Percentiles rank a stretch among this genome's conserved stretches.
Conservation (phyloP, 2,797 vertebrate species). For the Protosalanx chinensis region DNA sequence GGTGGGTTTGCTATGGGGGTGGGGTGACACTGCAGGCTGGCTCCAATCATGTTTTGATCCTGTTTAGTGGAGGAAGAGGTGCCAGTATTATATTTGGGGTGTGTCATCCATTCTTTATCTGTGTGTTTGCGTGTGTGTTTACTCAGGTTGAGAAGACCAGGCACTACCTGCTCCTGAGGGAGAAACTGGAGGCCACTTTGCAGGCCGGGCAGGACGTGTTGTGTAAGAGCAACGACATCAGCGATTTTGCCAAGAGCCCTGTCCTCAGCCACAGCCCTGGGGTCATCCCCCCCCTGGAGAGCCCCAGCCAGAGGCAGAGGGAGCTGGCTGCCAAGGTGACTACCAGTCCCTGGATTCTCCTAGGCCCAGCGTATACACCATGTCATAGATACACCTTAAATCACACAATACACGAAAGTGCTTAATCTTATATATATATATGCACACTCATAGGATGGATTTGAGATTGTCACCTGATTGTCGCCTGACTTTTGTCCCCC, state of each 20-base stretch:
- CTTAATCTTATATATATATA: neutral
- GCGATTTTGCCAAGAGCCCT: constrained; percentile 79
- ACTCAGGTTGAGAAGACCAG: constrained; percentile 94
- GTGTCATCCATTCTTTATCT: constrained; percentile 8
- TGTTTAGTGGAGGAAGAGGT: neutral
- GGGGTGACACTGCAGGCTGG: neutral
- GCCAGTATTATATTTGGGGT: neutral
- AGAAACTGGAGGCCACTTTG: constrained; percentile 91
- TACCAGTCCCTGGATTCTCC: constrained; percentile 10
- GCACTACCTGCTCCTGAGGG: constrained; percentile 92
- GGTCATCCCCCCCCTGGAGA: constrained; percentile 70
- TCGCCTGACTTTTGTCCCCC: neutral
- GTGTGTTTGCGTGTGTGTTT: constrained; percentile 9
- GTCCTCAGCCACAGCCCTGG: constrained; percentile 69
- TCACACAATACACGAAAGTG: no score
- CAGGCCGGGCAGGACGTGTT: constrained; percentile 81
- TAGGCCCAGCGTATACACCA: neutral
- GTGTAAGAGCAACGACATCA: constrained; percentile 78
- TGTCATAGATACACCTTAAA: no score
- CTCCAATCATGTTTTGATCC: neutral
- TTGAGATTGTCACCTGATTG: no score
- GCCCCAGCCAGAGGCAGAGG: constrained; percentile 90
- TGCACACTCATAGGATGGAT: no score
- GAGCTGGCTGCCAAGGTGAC: constrained; percentile 96
- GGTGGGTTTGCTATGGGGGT: neutral